Percentiles rank a stretch among this genome's conserved stretches.
Conservation (phyloP, 2,113 vertebrate species). For the Halcyon senegalensis region DNA sequence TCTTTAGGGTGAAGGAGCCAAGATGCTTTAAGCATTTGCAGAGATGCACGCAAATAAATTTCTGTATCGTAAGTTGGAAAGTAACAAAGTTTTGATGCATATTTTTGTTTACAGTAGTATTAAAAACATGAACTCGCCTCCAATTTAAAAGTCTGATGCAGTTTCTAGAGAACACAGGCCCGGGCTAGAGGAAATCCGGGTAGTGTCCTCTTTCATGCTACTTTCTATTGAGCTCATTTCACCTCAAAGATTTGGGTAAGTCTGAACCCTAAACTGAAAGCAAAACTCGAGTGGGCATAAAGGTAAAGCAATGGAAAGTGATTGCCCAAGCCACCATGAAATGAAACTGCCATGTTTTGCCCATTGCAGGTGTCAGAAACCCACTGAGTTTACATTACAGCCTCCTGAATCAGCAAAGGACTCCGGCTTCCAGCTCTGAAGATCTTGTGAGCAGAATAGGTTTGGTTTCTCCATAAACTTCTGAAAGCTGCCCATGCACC, state of each 20-base stretch:
- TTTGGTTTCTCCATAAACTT: neutral
- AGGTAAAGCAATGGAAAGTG: slow-evolving; percentile 60
- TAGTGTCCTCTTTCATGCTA: slow-evolving; percentile 43
- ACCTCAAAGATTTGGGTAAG: slow-evolving; percentile 31
- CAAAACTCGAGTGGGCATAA: slow-evolving; percentile 40
- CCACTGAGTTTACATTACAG: neutral
- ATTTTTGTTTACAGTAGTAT: slow-evolving; percentile 24
- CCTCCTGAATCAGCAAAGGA: neutral
- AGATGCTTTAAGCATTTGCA: neutral
- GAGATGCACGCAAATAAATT: neutral
- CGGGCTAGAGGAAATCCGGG: slow-evolving; percentile 33
- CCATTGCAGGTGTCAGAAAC: slow-evolving; percentile 17
- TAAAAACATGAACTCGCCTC: slow-evolving; percentile 9
- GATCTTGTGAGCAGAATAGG: neutral
- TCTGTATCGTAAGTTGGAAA: neutral
- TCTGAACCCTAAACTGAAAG: slow-evolving; percentile 47
- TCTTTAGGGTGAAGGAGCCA: neutral
- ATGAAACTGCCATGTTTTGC: slow-evolving; percentile 42
- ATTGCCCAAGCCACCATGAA: slow-evolving; percentile 34
- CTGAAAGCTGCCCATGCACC: neutral
- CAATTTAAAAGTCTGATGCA: slow-evolving; percentile 7
- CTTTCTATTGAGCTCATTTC: slow-evolving; percentile 57
- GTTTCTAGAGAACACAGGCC: slow-evolving; percentile 25
- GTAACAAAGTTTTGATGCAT: neutral
- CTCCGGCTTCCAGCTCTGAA: neutral